Evolutionary conservation across 2,888 invertebrate genomes (phyloP).

Genomic region (Atrina japonica): DNA sequence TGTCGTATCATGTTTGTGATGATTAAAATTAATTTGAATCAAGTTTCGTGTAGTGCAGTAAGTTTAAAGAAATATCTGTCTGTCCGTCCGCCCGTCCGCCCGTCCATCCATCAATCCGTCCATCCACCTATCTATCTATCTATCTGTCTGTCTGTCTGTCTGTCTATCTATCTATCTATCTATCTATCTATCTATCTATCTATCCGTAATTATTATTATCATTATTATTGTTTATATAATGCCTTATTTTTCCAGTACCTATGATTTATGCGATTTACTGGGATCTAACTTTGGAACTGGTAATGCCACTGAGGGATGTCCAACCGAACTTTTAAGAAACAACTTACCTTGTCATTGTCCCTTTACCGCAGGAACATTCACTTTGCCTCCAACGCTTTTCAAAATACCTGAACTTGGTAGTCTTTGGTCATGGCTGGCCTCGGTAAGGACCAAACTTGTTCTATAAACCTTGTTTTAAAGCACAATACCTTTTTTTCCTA

Average conservation of each 20-base stretch:
- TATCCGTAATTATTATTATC: neutral
- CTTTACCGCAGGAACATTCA: constrained; percentile 23
- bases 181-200: constrained; percentile 14
- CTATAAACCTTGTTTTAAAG: too few relatives aligned
- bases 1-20: neutral
- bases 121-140: too few relatives aligned
- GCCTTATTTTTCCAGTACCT: constrained; percentile 8
- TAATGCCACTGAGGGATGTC: constrained; percentile 3
- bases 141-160: neutral
- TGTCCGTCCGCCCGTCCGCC: too few relatives aligned
- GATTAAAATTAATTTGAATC: neutral
- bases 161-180: constrained; percentile 12
- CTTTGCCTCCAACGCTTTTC: constrained; percentile 14
- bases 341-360: constrained; percentile 31
- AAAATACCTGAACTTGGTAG: constrained; percentile 25
- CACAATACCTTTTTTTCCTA: too few relatives aligned
- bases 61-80: too few relatives aligned
- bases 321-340: constrained; percentile 4
- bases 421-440: constrained; percentile 31
- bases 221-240: neutral
- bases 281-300: neutral
- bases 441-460: too few relatives aligned
- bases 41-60: too few relatives aligned
- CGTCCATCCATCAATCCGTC: too few relatives aligned
- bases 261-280: constrained; percentile 18